Evolutionary conservation across 2,113 vertebrate genomes (phyloP).

Genomic region (Asarcornis scutulata): DNA sequence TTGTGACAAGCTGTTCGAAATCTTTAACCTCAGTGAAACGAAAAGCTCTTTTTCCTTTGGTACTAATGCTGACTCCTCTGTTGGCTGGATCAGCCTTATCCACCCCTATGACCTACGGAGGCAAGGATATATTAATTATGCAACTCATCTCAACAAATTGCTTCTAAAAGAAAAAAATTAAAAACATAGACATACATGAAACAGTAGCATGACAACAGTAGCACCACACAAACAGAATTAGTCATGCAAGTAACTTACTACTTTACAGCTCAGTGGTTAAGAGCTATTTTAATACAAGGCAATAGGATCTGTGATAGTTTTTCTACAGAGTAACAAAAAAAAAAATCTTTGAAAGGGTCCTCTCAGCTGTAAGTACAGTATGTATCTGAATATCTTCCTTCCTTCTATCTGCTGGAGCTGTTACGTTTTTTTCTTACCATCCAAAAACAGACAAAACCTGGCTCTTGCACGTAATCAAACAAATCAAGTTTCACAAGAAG

Average conservation of each 20-base stretch:
- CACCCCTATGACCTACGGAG: slow-evolving; percentile 82
- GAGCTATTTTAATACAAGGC: background rate
- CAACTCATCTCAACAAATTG: background rate
- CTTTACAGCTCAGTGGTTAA: background rate
- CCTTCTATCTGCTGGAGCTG: background rate
- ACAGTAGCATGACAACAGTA: background rate
- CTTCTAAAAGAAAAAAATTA: background rate
- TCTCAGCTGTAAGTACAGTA: background rate
- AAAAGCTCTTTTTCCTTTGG: slow-evolving; percentile 90
- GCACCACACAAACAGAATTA: background rate
- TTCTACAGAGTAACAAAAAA: background rate
- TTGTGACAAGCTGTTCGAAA: slow-evolving; percentile 85
- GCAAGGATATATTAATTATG: background rate
- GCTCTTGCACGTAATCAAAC: background rate
- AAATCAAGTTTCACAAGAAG: background rate
- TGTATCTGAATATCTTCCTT: background rate
- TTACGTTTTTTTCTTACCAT: background rate
- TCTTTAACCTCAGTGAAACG: slow-evolving; percentile 91
- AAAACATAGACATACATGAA: background rate
- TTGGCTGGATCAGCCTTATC: slow-evolving; percentile 84
- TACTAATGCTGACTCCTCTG: slow-evolving; percentile 86
- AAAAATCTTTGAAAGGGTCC: background rate
- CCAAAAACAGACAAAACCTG: background rate
- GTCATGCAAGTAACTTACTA: background rate
- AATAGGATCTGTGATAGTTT: background rate